Conservation (phyloP, 2,888 invertebrate species). For the Drosophila mayaguana region DNA sequence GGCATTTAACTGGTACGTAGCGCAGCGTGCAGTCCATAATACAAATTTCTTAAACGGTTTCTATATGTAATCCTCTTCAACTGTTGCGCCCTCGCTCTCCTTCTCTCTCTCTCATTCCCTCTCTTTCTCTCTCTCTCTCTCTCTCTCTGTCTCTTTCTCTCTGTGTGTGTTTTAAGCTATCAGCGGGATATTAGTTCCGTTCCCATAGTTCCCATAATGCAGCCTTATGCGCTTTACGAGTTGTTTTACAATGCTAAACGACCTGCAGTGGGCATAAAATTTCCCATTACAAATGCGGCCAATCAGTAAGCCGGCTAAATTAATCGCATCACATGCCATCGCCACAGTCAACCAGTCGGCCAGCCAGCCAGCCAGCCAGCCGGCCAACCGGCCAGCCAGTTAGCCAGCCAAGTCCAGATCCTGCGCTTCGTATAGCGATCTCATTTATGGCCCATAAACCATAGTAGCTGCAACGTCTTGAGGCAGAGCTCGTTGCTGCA, state of each 20-base stretch:
- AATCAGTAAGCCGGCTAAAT: conserved; percentile 65
- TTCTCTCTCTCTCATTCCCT: no score
- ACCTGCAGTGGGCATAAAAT: conserved; percentile 68
- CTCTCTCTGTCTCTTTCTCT: not conserved
- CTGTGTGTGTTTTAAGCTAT: conserved; percentile 21
- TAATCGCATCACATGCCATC: conserved; percentile 67
- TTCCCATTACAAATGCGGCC: conserved; percentile 65
- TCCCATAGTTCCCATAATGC: conserved; percentile 68
- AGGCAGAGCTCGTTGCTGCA: conserved; percentile 17
- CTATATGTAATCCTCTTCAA: conserved; percentile 42
- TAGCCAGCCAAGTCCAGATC: conserved; percentile 45
- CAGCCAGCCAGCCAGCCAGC: not conserved
- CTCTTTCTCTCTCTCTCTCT: not conserved
- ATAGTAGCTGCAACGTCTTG: conserved; percentile 49
- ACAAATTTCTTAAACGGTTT: conserved; percentile 58
- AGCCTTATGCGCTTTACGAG: conserved; percentile 66
- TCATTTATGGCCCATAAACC: conserved; percentile 78
- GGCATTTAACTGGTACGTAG: conserved; percentile 4
- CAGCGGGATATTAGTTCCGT: conserved; percentile 72
- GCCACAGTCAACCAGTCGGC: not conserved
- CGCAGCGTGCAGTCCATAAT: conserved; percentile 38
- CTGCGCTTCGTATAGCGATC: conserved; percentile 66
- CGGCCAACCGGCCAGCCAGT: not conserved
- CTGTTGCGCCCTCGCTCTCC: not conserved
- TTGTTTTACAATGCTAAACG: conserved; percentile 75